A percentile compares a stretch with the other conserved stretches of the same genome.
Conservation (phyloP, 2,113 vertebrate species). For the Pionites leucogaster region DNA sequence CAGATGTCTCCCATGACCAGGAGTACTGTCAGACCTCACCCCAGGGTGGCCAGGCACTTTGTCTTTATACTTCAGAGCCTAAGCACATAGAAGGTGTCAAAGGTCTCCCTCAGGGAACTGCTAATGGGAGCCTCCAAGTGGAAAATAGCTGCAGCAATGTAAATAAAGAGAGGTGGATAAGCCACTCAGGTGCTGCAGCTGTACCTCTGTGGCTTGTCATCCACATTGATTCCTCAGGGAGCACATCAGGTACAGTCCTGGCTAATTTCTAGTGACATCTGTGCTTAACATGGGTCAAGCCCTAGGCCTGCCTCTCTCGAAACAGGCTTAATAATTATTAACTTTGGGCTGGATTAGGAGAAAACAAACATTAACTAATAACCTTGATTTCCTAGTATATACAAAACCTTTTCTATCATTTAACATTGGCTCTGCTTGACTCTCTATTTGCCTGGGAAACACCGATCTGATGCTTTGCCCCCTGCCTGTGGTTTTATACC, state of each 20-base stretch:
- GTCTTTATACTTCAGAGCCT: background rate
- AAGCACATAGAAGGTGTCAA: rapidly evolving
- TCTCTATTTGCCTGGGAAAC: constrained; percentile 22
- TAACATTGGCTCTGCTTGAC: background rate
- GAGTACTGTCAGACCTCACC: background rate
- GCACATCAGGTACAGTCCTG: background rate
- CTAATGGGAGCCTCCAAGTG: background rate
- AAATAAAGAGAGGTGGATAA: background rate
- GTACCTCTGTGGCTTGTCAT: background rate
- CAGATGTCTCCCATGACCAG: rapidly evolving
- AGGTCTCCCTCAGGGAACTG: background rate
- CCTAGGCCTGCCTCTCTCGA: constrained; percentile 25
- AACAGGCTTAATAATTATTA: constrained; percentile 66
- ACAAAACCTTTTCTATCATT: background rate
- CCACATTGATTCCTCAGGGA: background rate
- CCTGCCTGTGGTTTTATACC: background rate
- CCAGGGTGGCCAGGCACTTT: rapidly evolving
- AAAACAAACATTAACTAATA: constrained; percentile 44
- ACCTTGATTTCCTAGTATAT: constrained; percentile 40
- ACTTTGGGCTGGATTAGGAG: constrained; percentile 18
- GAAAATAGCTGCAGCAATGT: background rate
- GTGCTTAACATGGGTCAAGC: constrained; percentile 16
- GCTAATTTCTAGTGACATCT: constrained; percentile 40
- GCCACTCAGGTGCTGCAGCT: background rate
- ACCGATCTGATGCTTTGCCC: background rate